A percentile compares a stretch with the other conserved stretches of the same genome.
Evolutionary conservation across 1,140 invertebrate species (phyloP).

Genomic region (Pseudomyrmex dendroicus): DNA sequence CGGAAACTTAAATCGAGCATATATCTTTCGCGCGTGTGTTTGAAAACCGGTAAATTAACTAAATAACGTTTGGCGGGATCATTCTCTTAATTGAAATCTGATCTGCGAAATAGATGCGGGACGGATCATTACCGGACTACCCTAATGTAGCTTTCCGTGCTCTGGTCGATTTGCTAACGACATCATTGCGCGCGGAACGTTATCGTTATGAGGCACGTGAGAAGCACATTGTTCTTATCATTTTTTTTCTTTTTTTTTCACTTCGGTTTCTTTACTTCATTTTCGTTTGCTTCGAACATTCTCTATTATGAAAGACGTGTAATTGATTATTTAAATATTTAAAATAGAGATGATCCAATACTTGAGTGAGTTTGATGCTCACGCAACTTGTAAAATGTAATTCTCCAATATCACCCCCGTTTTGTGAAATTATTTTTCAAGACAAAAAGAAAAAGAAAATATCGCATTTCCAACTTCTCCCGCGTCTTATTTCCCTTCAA

Average conservation of each 20-base stretch:
- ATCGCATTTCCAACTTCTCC: too few species aligned
- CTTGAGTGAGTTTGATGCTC: too few species aligned
- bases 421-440: too few species aligned
- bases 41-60: conserved; percentile 20
- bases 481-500: too few species aligned
- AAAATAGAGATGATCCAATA: too few species aligned
- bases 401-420: too few species aligned
- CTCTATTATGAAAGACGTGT: too few species aligned
- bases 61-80: conserved; percentile 20
- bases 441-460: too few species aligned
- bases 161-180: conserved; percentile 7
- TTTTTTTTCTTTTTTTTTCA: not conserved
- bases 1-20: conserved; percentile 23
- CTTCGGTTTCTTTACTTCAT: not conserved
- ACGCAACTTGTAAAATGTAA: too few species aligned
- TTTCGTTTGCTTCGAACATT: too few species aligned
- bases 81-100: conserved; percentile 40
- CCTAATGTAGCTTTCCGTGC: conserved; percentile 30
- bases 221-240: not conserved
- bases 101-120: conserved; percentile 21
- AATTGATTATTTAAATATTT: too few species aligned
- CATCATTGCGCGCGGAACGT: conserved; percentile 12
- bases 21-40: too few species aligned
- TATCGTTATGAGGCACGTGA: conserved; percentile 8
- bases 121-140: conserved; percentile 25